Evolutionary conservation across 2,888 invertebrate genomes (phyloP), one percentile per base, ranked within the genome.

Genomic region (Xylocampa areola): DNA sequence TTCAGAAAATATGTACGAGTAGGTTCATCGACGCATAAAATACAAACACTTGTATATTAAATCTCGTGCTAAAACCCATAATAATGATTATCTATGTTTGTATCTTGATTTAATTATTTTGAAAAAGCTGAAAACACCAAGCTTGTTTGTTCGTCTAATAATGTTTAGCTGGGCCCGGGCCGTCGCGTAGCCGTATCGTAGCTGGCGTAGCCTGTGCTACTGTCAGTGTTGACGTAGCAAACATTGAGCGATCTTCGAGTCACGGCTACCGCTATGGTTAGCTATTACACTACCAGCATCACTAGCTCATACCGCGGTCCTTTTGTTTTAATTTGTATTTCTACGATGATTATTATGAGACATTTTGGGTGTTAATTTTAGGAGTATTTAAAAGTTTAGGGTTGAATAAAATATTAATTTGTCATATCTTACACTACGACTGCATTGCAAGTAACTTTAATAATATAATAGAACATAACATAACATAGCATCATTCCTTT

Each of bases 151-250:
- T 40, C 35, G 25, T 59, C 41, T 63, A 59, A 63, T 63, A 62
- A 53, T 53, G 37, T 63, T 66, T 59, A 54, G 51, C 53, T 65
- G 36, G 19, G 45, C 47, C 29, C 53, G 30, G 40, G 47, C 47
- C 48, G 25, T 49, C 44, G 45, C 59, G 67, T 60, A 47, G 58
- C 47, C 19, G 47, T 54, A 37, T 44, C 45, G 64, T 66, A 57
- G 57, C 52, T 23, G 40, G 53, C 66, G 55, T 52, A 65, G 54
- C 30, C 44, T 33, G 16, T 49, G 77, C 63, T 64, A 53, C 57
- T 14, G 66, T 63, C 54, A 64, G 64, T 81, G 79, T 83, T 82
- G 76, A 70, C 80, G 73, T 76, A 74, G 77, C 76, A 84, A 81
- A 80, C 77, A 80, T 76, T 70, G 68, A 62, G 71, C 71, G 47